Base-by-base conservation (phyloP, 2,113 vertebrate genomes). In the Ivindomyrus marchei region DNA sequence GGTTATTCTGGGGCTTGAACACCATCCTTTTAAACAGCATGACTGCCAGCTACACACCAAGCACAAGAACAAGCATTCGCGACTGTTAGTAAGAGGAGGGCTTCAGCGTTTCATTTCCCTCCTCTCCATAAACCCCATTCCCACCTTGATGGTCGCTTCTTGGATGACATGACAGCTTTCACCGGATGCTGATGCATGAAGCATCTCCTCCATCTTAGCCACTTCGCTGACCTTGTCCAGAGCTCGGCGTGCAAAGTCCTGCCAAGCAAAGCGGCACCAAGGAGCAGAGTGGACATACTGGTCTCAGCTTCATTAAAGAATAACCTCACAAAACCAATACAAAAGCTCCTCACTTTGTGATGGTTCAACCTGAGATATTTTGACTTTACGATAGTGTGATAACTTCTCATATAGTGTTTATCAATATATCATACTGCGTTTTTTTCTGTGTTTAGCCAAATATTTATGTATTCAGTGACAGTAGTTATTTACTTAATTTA, bases 131-230 rank as follows among this genome's bases (percentile, higher is more conserved):
- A 5, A 0, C 50, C n/a, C 5, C 89, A 96, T 97, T 98, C 97
- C 98, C 96, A 97, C 98, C 97, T 98, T 99, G 89, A 98, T 89
- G 7, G 97, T 96, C 2, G 97, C 97, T 90, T 98, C 97, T 95
- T 93, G 97, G 91, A 96, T 98, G 92, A 93, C 93, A 93, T 90
- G 96, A 91, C 91, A 94, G 87, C 93, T 93, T 90, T 97, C 96
- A 90, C 91, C 92, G 36, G 93, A 93, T 87, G 94, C 42, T 46
- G 93, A 49, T 6, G 93, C 93, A 80, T 94, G 94, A 90, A 91
- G 95, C 90, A 91, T 94, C 91, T 94, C 93, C 93, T 97, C 96
- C 89, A 98, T 93, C 88, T 96, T 94, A 90, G 95, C 97, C 85
- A 98, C 91, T 89, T 98, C 97, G 21, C 94, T 95, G 90, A 99